Conservation (phyloP, 2,797 vertebrate genomes). For the Karalla daura region DNA sequence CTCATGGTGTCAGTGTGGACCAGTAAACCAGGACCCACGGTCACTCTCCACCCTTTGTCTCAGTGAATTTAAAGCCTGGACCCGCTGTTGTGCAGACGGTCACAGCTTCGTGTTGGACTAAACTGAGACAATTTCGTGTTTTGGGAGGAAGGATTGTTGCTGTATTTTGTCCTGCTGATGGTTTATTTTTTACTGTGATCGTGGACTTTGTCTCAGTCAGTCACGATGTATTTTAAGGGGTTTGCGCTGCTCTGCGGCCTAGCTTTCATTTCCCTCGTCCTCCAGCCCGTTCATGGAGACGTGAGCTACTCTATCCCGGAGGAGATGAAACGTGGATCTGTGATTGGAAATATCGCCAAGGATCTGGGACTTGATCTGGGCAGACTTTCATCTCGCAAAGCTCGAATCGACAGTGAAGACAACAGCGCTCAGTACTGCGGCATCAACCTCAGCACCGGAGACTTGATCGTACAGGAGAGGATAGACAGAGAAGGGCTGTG, state of each 20-base stretch:
- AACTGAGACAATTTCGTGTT: fast-evolving
- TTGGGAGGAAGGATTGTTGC: neutral
- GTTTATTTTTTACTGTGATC: too few relatives aligned
- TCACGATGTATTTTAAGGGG: neutral
- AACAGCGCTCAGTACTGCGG: too few relatives aligned
- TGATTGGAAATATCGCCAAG: too few relatives aligned
- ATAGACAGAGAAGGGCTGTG: neutral
- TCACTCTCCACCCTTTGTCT: slow-evolving; percentile 21
- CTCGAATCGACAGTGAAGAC: too few relatives aligned
- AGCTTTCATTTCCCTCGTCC: too few relatives aligned
- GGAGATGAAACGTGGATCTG: neutral
- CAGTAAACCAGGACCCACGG: neutral
- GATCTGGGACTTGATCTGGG: too few relatives aligned
- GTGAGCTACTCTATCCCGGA: too few relatives aligned
- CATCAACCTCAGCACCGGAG: too few relatives aligned
- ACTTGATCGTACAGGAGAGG: neutral
- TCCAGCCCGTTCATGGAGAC: neutral
- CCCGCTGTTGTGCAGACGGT: neutral
- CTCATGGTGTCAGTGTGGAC: slow-evolving; percentile 59
- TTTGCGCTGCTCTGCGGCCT: neutral
- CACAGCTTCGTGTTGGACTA: neutral
- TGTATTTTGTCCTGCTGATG: too few relatives aligned
- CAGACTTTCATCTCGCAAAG: too few relatives aligned
- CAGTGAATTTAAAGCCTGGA: neutral
- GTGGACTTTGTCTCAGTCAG: too few relatives aligned